Conservation (phyloP, 2,888 invertebrate genomes). For the Cataglyphis cursor region DNA sequence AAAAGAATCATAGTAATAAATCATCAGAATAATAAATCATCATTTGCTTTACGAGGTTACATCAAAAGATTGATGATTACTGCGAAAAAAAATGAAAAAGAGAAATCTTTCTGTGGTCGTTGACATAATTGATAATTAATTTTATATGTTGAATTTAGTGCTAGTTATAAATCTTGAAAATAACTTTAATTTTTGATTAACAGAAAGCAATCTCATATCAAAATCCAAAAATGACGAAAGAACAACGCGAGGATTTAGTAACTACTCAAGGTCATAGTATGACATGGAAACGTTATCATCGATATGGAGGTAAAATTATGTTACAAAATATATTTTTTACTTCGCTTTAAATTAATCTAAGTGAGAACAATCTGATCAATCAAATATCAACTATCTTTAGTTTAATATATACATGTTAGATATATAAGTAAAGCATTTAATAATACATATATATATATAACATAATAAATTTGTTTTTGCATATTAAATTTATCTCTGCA, state of each 20-base stretch:
- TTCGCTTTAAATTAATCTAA: not conserved
- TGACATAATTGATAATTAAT: not conserved
- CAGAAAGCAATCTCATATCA: constrained; percentile 91
- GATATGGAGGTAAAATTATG: constrained; percentile 87
- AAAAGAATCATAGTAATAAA: constrained; percentile 2
- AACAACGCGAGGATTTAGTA: constrained; percentile 89
- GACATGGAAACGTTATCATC: constrained; percentile 92
- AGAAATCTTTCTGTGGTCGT: not conserved
- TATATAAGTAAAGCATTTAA: not conserved
- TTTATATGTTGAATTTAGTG: not conserved
- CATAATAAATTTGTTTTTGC: constrained; percentile 53
- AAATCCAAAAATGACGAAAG: constrained; percentile 90
- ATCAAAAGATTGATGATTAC: not conserved
- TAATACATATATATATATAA: not conserved
- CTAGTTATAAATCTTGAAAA: not conserved
- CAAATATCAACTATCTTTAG: not conserved
- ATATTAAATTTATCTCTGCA: not conserved
- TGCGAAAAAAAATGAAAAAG: not conserved
- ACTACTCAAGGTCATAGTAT: constrained; percentile 89
- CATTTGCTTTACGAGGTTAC: not conserved
- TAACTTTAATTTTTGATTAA: not conserved
- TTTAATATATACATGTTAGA: not conserved
- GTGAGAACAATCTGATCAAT: not conserved
- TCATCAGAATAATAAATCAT: constrained; percentile 24
- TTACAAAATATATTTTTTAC: constrained; percentile 2